phyloP scores from a whole-genome alignment of 92 coral and sea anemone genomes.

The Parazoanthus atlanticus region DNA sequence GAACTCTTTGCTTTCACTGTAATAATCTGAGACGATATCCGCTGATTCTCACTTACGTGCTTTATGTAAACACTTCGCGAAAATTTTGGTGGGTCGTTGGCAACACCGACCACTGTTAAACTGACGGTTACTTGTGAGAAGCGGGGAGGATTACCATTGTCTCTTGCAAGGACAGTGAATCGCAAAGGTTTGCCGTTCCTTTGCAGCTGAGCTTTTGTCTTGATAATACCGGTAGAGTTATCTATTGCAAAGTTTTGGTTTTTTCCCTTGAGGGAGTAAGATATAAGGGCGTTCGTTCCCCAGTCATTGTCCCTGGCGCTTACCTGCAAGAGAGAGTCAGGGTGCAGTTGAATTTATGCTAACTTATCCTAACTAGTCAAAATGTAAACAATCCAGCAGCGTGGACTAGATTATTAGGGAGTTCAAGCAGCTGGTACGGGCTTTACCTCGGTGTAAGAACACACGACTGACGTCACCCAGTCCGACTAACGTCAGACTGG shows the following conservation, averaged over 20 bases:
- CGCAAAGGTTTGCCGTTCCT: conserved; percentile 46
- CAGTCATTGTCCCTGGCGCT: conserved; percentile 88
- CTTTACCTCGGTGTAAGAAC: no score
- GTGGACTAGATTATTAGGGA: no score
- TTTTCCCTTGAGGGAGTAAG: conserved; percentile 61
- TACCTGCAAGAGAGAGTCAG: conserved; percentile 40
- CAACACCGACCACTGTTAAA: conserved; percentile 67
- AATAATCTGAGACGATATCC: conserved; percentile 46
- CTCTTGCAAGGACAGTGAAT: conserved; percentile 76
- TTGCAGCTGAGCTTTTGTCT: conserved; percentile 49
- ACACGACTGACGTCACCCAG: no score
- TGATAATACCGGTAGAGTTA: conserved; percentile 74
- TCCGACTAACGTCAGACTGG: no score
- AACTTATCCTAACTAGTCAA: no score
- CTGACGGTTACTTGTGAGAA: conserved; percentile 63
- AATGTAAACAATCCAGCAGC: no score
- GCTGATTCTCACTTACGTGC: conserved; percentile 67
- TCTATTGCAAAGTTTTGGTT: conserved; percentile 70
- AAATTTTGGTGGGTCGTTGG: conserved; percentile 84
- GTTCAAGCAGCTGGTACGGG: no score
- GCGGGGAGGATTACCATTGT: conserved; percentile 68
- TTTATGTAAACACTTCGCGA: conserved; percentile 65
- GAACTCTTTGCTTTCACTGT: conserved; percentile 57
- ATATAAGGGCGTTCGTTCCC: conserved; percentile 79
- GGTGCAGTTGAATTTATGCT: no score